phyloP scores from a whole-genome alignment of 1,140 invertebrate species.

The Bombyx mandarina region DNA sequence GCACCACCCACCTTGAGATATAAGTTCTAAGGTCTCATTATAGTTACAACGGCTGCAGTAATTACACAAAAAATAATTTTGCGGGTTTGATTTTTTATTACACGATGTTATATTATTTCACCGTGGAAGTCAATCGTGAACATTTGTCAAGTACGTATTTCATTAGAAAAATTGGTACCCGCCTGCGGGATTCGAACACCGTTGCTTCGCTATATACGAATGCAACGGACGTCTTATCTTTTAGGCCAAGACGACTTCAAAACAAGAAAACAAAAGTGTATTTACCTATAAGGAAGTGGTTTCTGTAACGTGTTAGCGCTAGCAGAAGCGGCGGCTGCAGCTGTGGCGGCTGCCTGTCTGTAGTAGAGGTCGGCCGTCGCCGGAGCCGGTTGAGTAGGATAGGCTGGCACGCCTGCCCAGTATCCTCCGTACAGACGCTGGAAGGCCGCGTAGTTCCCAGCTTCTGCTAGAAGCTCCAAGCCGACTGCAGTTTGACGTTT shows the following conservation, averaged over 20 bases:
- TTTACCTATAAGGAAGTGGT: slow-evolving; percentile 84
- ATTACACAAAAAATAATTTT: no score
- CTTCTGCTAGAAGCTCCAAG: slow-evolving; percentile 94
- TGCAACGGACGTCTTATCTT: no score
- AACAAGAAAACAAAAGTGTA: slow-evolving; percentile 8
- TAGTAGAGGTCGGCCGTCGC: slow-evolving; percentile 85
- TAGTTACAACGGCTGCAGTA: no score
- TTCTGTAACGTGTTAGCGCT: slow-evolving; percentile 86
- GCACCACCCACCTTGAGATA: no score
- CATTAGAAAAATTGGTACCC: no score
- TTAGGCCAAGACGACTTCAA: not conserved
- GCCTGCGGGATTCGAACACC: no score
- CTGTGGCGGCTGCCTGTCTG: slow-evolving; percentile 79
- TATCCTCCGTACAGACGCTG: slow-evolving; percentile 91
- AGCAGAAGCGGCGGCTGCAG: slow-evolving; percentile 77
- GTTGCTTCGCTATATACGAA: no score
- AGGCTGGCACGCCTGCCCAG: slow-evolving; percentile 73
- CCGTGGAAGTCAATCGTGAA: no score
- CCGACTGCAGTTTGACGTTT: slow-evolving; percentile 98
- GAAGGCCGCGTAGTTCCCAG: slow-evolving; percentile 96
- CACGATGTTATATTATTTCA: no score
- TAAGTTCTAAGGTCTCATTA: no score
- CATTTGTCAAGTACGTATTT: no score
- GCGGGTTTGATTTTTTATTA: no score
- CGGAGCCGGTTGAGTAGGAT: slow-evolving; percentile 75